Evolutionary conservation across 2,888 invertebrate species (phyloP), one percentile per base, ranked within the genome.

Genomic region (Cephalotes varians): DNA sequence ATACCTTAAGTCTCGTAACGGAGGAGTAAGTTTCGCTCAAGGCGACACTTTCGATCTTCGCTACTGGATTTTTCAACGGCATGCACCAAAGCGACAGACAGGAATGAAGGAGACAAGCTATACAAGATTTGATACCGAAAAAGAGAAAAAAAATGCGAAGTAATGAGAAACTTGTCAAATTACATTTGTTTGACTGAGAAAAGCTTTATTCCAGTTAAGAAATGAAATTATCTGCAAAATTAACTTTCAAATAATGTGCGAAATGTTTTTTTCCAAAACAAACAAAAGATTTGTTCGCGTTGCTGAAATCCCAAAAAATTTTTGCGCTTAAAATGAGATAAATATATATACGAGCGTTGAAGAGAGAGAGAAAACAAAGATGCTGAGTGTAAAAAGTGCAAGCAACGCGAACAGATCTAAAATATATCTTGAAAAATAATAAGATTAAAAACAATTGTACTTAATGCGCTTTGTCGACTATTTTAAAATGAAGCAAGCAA

Each of bases 1-100:
- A 69, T 72, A 82, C 56, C 76, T 76, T 82, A 82, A 84, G 81
- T 84, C 84, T 31, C 49, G 74, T 51, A 76, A 69, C 67, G 54
- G 69, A 44, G n/a, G 74, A 84, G 69, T 65, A 74, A 84, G 73
- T 84, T 84, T 82, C 60, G 67, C 69, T 69, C 58, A 56, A 58
- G 77, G 62, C 69, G 84, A 72, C 71, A 79, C 67, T 80, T 73
- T 81, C 74, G 80, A 65, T 77, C 81, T 81, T 54, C 64, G 77
- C 77, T 56, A 21, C 25, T 64, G 54, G 71, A 79, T 79, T 79
- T 79, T 79, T 79, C 77, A 71, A 71, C 77, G 77, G 34, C 47
- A 44, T 54, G 69, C 56, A 40, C 40, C 56, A 21, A 28, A 47
- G 12, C 37, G 76, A 74, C 73, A 47, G 64, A 71, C 56, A 58